Conservation (phyloP, 2,113 vertebrate species). For the Dissostichus mawsoni region DNA sequence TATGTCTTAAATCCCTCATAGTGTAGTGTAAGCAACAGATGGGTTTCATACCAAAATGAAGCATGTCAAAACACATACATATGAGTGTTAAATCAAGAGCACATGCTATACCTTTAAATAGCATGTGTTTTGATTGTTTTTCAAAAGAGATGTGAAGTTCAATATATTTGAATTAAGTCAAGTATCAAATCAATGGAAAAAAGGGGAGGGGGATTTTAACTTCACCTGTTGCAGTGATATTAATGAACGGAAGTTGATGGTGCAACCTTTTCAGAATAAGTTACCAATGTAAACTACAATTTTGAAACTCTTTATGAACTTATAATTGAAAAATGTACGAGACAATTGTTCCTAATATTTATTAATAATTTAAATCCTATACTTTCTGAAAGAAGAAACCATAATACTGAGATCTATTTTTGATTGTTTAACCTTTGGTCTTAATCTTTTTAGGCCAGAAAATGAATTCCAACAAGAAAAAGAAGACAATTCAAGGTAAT, state of each 20-base stretch:
- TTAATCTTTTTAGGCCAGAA: constrained; percentile 43
- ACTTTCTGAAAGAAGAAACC: neutral
- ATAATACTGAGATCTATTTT: too few relatives aligned
- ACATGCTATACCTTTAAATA: neutral
- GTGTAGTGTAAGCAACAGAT: neutral
- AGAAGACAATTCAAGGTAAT: constrained; percentile 44
- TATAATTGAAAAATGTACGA: too few relatives aligned
- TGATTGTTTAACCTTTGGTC: constrained; percentile 1
- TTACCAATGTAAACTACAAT: neutral
- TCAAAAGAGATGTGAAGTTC: too few relatives aligned
- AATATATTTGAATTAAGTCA: neutral
- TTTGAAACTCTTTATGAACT: neutral
- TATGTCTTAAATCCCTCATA: neutral
- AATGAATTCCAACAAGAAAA: constrained; percentile 38
- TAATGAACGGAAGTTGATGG: neutral
- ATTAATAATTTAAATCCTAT: neutral
- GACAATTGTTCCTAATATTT: neutral
- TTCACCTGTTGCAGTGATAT: neutral
- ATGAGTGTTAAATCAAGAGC: neutral
- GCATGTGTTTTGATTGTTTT: neutral
- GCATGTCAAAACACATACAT: neutral
- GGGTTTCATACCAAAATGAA: neutral
- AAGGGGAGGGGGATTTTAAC: neutral
- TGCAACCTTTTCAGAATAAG: neutral
- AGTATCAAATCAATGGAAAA: neutral